A percentile compares a stretch with the other conserved stretches of the same genome.
These are phyloP conservation scores for Ruditapes philippinarum DNA, from an alignment of 1,140 invertebrate genomes.

Conservation along the genomic window DNA sequence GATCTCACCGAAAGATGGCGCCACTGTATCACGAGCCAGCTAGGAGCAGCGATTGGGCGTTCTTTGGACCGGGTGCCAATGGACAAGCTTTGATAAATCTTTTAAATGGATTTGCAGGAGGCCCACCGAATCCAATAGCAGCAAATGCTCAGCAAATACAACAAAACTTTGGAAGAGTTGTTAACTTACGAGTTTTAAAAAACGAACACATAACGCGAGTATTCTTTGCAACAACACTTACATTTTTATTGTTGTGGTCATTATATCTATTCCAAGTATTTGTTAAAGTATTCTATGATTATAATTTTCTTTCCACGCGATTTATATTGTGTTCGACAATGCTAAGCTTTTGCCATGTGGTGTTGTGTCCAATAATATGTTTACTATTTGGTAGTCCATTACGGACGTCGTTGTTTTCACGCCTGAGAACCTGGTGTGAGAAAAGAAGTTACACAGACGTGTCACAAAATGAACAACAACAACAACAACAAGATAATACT, in stretches of 20 bases:
- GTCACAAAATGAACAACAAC: not conserved
- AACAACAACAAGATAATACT: not conserved
- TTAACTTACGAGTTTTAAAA: constrained; percentile 75
- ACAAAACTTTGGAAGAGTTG: constrained; percentile 74
- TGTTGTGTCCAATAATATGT: constrained; percentile 76
- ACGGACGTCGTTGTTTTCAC: constrained; percentile 23
- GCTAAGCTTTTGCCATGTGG: constrained; percentile 78
- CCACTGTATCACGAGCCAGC: constrained; percentile 80
- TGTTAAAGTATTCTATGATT: constrained; percentile 74
- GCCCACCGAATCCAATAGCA: constrained; percentile 60
- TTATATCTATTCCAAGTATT: constrained; percentile 79
- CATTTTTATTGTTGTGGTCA: constrained; percentile 75
- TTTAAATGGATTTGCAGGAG: constrained; percentile 80
- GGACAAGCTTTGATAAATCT: constrained; percentile 81
- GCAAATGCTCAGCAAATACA: constrained; percentile 71
- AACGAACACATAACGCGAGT: constrained; percentile 81
- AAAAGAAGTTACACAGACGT: constrained; percentile 34
- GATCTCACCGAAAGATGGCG: constrained; percentile 80
- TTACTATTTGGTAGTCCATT: constrained; percentile 61
- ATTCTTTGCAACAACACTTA: constrained; percentile 77
- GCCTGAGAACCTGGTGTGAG: constrained; percentile 15
- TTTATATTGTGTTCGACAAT: constrained; percentile 77
- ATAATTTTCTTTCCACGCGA: constrained; percentile 37
- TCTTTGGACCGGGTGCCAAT: constrained; percentile 82
- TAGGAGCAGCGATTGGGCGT: constrained; percentile 81